These are phyloP conservation scores for Eclectus roratus DNA, from an alignment of 2,113 vertebrate genomes.

Conservation along the genomic window DNA sequence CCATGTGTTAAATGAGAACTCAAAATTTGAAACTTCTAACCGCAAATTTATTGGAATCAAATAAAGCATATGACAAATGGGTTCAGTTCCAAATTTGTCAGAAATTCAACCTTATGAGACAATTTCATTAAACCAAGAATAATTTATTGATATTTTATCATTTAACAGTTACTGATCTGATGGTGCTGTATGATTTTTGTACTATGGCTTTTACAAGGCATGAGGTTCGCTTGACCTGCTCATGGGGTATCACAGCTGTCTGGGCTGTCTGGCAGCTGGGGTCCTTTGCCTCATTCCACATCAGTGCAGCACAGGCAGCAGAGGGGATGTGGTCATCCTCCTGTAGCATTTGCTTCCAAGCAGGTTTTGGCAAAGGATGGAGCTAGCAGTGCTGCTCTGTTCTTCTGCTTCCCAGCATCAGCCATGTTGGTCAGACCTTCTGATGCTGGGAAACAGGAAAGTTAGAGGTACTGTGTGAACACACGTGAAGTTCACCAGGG, in stretches of 20 bases:
- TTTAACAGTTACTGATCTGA: neutral
- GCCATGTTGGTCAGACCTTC: rapidly evolving
- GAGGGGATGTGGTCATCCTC: neutral
- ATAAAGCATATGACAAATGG: neutral
- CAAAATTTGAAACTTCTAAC: neutral
- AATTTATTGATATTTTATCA: neutral
- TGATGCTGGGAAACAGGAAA: rapidly evolving
- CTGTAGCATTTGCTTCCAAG: neutral
- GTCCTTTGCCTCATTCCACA: neutral
- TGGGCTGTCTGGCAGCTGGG: neutral
- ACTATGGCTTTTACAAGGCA: neutral
- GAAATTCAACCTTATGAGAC: neutral
- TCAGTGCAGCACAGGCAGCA: neutral
- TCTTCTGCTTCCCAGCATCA: neutral
- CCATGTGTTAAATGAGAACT: neutral
- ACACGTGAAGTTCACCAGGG: neutral
- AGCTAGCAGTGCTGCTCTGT: rapidly evolving
- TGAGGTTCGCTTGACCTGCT: neutral
- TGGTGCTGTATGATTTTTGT: neutral
- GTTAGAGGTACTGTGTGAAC: neutral
- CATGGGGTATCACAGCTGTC: rapidly evolving
- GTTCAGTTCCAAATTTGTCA: neutral
- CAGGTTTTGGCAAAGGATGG: neutral
- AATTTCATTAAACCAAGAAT: neutral
- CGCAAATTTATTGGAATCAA: neutral